A percentile compares a stretch with the other conserved stretches of the same genome.
These are phyloP conservation scores for Cynaeus angustus DNA, from an alignment of 2,888 invertebrate species.

Conservation along the genomic window DNA sequence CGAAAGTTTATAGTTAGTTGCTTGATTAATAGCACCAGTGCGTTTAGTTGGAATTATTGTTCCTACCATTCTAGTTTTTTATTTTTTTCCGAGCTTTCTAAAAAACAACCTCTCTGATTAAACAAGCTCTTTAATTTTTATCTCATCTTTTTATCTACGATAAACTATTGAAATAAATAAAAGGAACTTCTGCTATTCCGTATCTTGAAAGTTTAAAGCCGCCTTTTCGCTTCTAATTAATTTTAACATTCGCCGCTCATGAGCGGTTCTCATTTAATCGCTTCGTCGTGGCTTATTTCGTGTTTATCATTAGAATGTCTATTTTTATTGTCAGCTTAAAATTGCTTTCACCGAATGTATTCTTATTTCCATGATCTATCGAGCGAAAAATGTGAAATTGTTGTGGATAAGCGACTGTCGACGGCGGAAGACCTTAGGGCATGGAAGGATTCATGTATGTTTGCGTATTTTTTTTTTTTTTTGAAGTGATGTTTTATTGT, in stretches of 20 bases:
- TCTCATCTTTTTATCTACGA: too few species aligned
- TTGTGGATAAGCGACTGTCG: not conserved
- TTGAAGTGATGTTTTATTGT: too few species aligned
- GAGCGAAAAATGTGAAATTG: conserved; percentile 3
- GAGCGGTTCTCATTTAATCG: conserved; percentile 1
- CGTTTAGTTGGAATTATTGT: too few species aligned
- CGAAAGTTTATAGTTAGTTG: not conserved
- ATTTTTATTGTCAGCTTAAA: not conserved
- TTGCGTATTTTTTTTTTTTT: not conserved
- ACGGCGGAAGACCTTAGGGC: not conserved
- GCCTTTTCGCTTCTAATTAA: conserved; percentile 9
- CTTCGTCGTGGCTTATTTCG: conserved; percentile 7
- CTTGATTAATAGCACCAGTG: not conserved
- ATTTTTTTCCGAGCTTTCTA: too few species aligned
- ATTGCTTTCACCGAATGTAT: not conserved
- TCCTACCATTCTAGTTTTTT: too few species aligned
- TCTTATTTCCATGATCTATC: not conserved
- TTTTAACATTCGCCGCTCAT: conserved; percentile 3
- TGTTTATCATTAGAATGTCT: conserved; percentile 15
- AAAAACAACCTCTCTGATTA: too few species aligned
- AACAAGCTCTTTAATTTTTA: too few species aligned
- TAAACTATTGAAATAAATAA: too few species aligned
- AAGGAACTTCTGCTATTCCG: too few species aligned
- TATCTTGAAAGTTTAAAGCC: not conserved
- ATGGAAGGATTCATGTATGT: conserved; percentile 1